Percentiles rank a stretch among this genome's conserved stretches.
Evolutionary conservation across 2,113 vertebrate genomes (phyloP).

Genomic region (Silurus asotus): DNA sequence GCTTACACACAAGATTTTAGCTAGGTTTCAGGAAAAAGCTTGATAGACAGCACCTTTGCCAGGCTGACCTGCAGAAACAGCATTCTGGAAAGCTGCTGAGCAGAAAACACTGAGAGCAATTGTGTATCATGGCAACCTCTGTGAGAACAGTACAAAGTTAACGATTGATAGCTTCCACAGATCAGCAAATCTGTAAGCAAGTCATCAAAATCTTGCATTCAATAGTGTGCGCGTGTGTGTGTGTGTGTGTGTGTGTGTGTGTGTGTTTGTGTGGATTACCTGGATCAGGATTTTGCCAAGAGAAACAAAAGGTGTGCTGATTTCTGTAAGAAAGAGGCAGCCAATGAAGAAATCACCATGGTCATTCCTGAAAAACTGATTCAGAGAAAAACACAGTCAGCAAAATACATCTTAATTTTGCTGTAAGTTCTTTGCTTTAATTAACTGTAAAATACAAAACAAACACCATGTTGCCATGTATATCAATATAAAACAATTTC

Average conservation of each 20-base stretch:
- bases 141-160: constrained; percentile 7
- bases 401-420: neutral
- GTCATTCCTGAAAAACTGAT: constrained; percentile 85
- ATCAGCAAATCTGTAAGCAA: constrained; percentile 19
- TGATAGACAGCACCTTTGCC: constrained; percentile 12
- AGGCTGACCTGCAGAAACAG: constrained; percentile 11
- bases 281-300: constrained; percentile 94
- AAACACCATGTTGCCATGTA: neutral
- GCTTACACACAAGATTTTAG: neutral
- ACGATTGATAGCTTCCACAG: constrained; percentile 1
- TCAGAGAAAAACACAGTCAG: constrained; percentile 7
- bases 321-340: constrained; percentile 91
- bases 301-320: constrained; percentile 97
- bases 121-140: neutral
- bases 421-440: no score
- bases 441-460: no score
- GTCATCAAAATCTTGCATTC: constrained; percentile 12
- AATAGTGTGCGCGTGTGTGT: neutral
- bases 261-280: constrained; percentile 68
- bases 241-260: neutral
- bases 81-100: constrained; percentile 36
- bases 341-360: constrained; percentile 95
- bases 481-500: neutral
- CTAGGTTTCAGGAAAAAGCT: neutral
- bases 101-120: constrained; percentile 7